phyloP scores from a whole-genome alignment of 1,140 invertebrate species.

The Pollicipes pollicipes region DNA sequence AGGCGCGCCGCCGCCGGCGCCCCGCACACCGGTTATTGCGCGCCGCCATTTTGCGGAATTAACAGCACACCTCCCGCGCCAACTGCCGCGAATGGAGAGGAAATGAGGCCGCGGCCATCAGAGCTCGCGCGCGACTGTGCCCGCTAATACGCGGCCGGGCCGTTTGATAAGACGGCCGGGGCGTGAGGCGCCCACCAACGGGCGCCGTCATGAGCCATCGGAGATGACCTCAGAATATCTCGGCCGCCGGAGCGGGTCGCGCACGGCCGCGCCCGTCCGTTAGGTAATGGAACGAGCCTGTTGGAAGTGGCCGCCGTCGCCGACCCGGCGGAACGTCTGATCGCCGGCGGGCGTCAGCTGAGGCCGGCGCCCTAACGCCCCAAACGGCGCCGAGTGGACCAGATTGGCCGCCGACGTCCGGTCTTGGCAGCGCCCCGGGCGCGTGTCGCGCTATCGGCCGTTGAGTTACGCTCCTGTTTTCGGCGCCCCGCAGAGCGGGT shows the following conservation, averaged over 20 bases:
- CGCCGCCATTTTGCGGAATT: not conserved
- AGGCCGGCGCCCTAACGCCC: not conserved
- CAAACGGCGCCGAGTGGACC: not conserved
- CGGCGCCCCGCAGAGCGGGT: too few relatives aligned
- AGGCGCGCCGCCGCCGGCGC: too few relatives aligned
- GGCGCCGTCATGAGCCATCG: not conserved
- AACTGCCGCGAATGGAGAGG: not conserved
- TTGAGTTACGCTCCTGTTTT: not conserved
- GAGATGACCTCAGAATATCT: slow-evolving; percentile 1
- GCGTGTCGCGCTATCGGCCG: not conserved
- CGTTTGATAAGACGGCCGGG: not conserved
- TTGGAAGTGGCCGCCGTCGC: not conserved
- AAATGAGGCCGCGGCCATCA: not conserved
- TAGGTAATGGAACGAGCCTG: not conserved
- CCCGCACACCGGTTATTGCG: not conserved
- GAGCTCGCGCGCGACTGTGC: too few relatives aligned
- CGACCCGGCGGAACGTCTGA: not conserved
- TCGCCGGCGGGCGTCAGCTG: not conserved
- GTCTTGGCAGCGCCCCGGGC: not conserved
- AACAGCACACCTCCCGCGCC: not conserved
- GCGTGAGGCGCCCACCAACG: not conserved
- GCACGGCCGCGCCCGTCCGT: not conserved
- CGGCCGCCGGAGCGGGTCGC: too few relatives aligned
- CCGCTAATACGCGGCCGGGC: too few relatives aligned
- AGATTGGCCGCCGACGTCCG: not conserved